These are phyloP conservation scores for Atherinosoma microstoma DNA, from an alignment of 2,797 vertebrate species.

Conservation along the genomic window DNA sequence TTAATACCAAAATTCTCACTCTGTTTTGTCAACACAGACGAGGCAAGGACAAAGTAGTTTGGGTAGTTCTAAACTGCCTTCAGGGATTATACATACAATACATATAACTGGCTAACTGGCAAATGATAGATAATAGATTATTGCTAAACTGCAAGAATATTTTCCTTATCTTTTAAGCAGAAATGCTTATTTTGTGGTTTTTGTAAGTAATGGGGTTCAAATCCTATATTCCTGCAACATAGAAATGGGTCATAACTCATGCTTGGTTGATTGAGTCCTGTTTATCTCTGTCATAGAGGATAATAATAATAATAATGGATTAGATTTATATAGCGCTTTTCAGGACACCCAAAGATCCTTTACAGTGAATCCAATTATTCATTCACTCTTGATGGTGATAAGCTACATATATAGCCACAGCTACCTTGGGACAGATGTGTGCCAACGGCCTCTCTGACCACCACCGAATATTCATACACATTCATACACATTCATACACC, in stretches of 20 bases:
- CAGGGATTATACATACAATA: neutral
- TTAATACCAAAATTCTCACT: constrained; percentile 4
- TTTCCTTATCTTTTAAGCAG: neutral
- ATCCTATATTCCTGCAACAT: neutral
- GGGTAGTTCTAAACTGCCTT: neutral
- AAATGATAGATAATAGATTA: neutral
- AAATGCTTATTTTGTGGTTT: neutral
- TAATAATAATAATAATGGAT: no score
- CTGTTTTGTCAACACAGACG: neutral
- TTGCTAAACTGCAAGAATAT: neutral
- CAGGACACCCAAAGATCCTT: no score
- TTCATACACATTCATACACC: no score
- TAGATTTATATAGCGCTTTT: no score
- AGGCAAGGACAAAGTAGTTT: neutral
- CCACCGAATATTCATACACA: no score
- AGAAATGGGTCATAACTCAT: neutral
- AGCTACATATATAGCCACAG: no score
- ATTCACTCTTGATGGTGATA: no score
- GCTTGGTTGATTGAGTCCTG: neutral
- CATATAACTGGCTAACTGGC: neutral
- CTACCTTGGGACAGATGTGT: no score
- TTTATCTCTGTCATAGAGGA: neutral
- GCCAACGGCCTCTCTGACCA: no score
- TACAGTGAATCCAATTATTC: no score
- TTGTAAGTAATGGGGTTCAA: neutral